Evolutionary conservation across 2,888 invertebrate species (phyloP), one percentile per base, ranked within the genome.

Genomic region (Nomada flava): DNA sequence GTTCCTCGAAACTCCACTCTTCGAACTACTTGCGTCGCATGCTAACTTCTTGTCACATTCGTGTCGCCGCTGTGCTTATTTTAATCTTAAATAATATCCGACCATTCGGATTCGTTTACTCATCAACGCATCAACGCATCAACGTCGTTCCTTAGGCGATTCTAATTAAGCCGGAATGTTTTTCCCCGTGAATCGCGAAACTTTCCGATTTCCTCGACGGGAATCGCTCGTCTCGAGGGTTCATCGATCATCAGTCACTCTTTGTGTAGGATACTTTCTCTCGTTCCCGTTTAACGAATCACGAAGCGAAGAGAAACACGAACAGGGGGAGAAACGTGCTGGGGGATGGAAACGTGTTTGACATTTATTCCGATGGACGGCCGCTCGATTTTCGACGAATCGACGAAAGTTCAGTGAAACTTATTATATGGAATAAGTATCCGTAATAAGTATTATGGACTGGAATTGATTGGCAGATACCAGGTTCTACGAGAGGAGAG

Each of bases 241-340:
- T 36, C 36, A 36, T 36, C 36, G 70, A 60, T 65, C 79, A 76
- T 79, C 79, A 76, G 76, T 79, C 79, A 65, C 53, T n/a, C 18
- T 60, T 53, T 11, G 53, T 20, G 20, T 2, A 9, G n/a, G 44
- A 11, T 42, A 18, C 36, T 29, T 44, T 60, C 20, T 70, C 18
- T 18, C 9, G 64, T 11, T 57, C 59, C 26, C 59, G 60, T 26
- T 60, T 7, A 55, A 70, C 60, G 57, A 76, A 60, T 60, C 42
- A 7, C 36, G 36, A 36, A 2, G 20, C 13, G 20, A 18, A 57
- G 20, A 15, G 26, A 18, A n/a, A 36, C 36, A 36, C 36, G 36
- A 7, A 36, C 36, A 4, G 11, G 42, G 4, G 9, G 60, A 11
- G 13, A 15, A n/a, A 26, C 5, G 23, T 2, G 15, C 4, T 3